Base-by-base conservation (phyloP, 2,888 invertebrate species). In the Galerucella nymphaeae region DNA sequence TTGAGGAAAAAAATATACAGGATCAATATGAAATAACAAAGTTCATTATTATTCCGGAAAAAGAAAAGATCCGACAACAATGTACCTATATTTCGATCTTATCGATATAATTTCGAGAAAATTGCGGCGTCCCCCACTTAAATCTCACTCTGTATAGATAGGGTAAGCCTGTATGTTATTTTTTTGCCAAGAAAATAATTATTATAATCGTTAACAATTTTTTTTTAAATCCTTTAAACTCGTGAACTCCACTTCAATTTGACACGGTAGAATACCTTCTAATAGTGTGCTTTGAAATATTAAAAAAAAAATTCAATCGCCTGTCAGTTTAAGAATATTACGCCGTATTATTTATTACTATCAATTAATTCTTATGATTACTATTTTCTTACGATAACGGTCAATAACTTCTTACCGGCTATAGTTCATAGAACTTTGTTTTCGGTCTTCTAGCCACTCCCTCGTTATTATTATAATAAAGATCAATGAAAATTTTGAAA, bases 391-490 rank as follows among this genome's bases (percentile, higher is more conserved):
- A 30, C 30, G 23, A 58, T 23, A 14, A 30, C 58, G 58, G 58
- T 58, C 58, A 20, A 20, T 58, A 58, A 58, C 58, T 23, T 23
- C 11, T 6, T 30, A 14, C n/a, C n/a, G 14, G n/a, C 58, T 13
- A 58, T n/a, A n/a, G 58, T 58, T 58, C 58, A 58, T 23, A 58
- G 30, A 58, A 58, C 58, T 16, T 30, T 23, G 58, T 58, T 58
- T 16, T 58, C 58, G 58, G 11, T 58, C 30, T 58, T 13, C 6
- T 58, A 20, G 57, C 58, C 57, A 58, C 58, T 58, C 20, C 20
- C 58, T 5, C 10, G n/a, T 23, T 30, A 58, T 30, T 58, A 55
- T 20, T 20, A 13, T 23, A 58, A 20, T 30, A 20, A 14, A 14
- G 58, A 58, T 58, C 23, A 30, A 30, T 23, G 13, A 30, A 20